Base-by-base conservation (phyloP, 2,113 vertebrate genomes). In the Atrichornis clamosus region DNA sequence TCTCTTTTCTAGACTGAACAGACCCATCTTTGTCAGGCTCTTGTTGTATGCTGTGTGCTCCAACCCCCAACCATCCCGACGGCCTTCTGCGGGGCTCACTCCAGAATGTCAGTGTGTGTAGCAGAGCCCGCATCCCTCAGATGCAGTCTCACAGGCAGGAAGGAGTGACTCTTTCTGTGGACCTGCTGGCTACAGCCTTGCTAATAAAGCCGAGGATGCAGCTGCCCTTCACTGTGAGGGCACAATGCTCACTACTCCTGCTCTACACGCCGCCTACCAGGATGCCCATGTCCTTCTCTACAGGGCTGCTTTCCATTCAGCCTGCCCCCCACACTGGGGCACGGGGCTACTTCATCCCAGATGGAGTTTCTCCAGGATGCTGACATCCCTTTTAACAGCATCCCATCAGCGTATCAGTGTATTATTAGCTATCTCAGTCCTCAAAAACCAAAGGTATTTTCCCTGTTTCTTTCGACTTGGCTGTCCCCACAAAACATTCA, bases 391-490 rank as follows among this genome's bases (percentile, higher is more conserved):
- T 87, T 62, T 24, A 77, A 65, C 22, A 44, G 37, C 47, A 89
- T 44, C 18, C 13, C 2, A 2, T 33, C 46, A 90, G 12, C 0
- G 0, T 33, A 75, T 3, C 35, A 67, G 4, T 14, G 22, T 20
- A 56, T 32, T 23, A 53, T 42, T 46, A 78, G 20, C 46, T 26
- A 67, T 9, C 9, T 56, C 52, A 64, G 10, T 26, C 50, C 35
- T 33, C 73, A 64, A 63, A 77, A 84, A 32, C 2, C 18, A 52
- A 83, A 93, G 28, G 64, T 62, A 39, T 33, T 78, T 81, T 68
- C 46, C 55, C 35, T 4, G 1, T 30, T 89, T 50, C 60, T n/a
- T 70, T 73, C 63, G 65, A 35, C 9, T 33, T 52, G 24, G 41
- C 32, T 78, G 32, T 60, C 33, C 52, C 56, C 60, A 90, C 24